phyloP scores from a whole-genome alignment of 2,113 vertebrate species.

The Oxygymnocypris stewartii region DNA sequence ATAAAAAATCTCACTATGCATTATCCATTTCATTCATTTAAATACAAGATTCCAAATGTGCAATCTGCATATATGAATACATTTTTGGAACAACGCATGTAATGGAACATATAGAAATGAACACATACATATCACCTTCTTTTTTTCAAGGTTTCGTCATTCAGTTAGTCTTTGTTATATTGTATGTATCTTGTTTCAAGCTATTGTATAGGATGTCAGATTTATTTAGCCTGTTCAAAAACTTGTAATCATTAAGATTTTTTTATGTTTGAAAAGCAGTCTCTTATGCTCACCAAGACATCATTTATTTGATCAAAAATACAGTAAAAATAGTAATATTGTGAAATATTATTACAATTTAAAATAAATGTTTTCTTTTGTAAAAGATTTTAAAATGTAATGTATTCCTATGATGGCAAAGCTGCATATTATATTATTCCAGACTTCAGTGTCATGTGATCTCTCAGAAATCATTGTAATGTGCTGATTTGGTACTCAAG shows the following conservation, averaged over 20 bases:
- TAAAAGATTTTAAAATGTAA: neutral
- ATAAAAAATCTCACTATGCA: neutral
- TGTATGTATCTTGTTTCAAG: neutral
- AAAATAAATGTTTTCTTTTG: neutral
- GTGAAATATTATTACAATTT: neutral
- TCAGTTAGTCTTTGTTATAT: constrained; percentile 1
- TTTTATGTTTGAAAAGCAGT: too few relatives aligned
- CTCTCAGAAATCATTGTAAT: too few relatives aligned
- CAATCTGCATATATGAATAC: constrained; percentile 48
- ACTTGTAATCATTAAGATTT: neutral
- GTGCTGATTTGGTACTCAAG: too few relatives aligned
- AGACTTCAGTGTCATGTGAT: too few relatives aligned
- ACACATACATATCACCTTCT: neutral
- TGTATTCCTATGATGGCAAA: too few relatives aligned
- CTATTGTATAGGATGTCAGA: neutral
- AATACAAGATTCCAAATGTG: constrained; percentile 37
- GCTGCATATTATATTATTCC: too few relatives aligned
- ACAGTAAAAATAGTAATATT: too few relatives aligned
- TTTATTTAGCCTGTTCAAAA: neutral
- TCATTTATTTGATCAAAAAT: too few relatives aligned
- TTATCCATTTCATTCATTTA: constrained; percentile 24
- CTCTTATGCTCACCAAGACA: too few relatives aligned
- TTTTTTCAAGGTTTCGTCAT: neutral
- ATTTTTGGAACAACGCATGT: neutral
- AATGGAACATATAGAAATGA: constrained; percentile 28